Conservation (phyloP, 2,888 invertebrate genomes). For the Orthonychiurus folsomi region DNA sequence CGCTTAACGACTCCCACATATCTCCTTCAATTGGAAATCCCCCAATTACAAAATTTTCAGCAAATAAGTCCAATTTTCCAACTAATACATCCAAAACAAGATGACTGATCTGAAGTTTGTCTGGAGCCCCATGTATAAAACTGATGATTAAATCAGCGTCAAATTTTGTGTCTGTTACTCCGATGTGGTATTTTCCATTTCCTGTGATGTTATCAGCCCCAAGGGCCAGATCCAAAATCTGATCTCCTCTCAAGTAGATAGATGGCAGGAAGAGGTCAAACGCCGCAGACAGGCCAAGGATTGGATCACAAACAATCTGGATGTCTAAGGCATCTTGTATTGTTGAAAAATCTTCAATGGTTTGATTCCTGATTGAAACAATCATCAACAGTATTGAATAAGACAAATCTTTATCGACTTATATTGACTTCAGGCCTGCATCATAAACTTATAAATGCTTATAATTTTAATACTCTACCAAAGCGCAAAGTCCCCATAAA, state of each 20-base stretch:
- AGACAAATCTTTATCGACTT: no score
- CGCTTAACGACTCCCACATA: background rate
- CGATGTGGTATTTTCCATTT: background rate
- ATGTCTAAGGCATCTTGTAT: background rate
- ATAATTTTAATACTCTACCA: background rate
- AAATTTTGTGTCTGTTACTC: background rate
- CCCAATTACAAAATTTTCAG: background rate
- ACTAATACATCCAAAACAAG: background rate
- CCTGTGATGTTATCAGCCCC: background rate
- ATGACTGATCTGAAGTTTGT: background rate
- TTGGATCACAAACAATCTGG: background rate
- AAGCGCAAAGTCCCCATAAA: background rate
- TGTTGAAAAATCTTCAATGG: background rate
- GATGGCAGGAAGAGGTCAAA: background rate
- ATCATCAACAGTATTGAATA: no score
- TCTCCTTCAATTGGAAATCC: background rate
- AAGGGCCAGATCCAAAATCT: background rate
- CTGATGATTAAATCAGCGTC: background rate
- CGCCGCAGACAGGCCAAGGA: background rate
- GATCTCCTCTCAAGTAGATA: background rate
- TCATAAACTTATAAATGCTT: no score
- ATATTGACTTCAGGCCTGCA: no score
- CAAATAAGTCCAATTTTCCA: background rate
- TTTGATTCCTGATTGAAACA: background rate
- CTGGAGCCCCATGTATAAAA: background rate